Evolutionary conservation across 2,113 vertebrate species (phyloP), one percentile per base, ranked within the genome.

Genomic region (Spheniscus mendiculus): DNA sequence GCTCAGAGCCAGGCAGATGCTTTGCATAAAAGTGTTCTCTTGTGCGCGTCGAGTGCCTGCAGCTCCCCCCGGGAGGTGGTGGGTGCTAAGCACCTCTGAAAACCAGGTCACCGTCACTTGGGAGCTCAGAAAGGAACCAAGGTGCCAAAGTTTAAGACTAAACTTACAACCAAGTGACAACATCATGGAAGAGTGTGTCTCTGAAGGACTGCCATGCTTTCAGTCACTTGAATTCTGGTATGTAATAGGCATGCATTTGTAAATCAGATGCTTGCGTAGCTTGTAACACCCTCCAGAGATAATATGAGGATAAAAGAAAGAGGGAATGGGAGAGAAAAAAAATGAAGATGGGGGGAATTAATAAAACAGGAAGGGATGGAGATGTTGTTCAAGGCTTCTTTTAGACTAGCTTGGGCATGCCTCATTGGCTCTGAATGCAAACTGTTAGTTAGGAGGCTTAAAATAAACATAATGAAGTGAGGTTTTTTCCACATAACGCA

Each of bases 11-110:
- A 94, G 83, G 90, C 77, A 92, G 49, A 76, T 56, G 47, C 58
- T 91, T 87, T 95, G 56, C 70, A 69, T 96, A 69, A 96, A 96
- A 96, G 95, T 84, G 89, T 94, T 96, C 72, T 89, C 90, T 89
- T 93, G 92, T 86, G 92, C 6, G 1, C 1, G 10, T 30, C 1
- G 5, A 96, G 45, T 34, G 95, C 94, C 89, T 87, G 95, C 88
- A 92, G 93, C 93, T 91, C 52, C 73, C 89, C 53, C 6, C 3
- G 0, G 93, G 93, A 96, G 49, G 40, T 52, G 25, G 42, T 86
- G 95, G 95, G 94, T 93, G 95, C 77, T 89, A 34, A 95, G 77
- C 69, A 93, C 81, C 83, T 93, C 87, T 2, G 3, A 94, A 97
- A 97, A 87, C 15, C 81, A 95, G 94, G 97, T 94, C 96, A 95